A percentile compares a stretch with the other conserved stretches of the same genome.
Evolutionary conservation across 2,113 vertebrate species (phyloP).

Genomic region (Sylvietta virens): DNA sequence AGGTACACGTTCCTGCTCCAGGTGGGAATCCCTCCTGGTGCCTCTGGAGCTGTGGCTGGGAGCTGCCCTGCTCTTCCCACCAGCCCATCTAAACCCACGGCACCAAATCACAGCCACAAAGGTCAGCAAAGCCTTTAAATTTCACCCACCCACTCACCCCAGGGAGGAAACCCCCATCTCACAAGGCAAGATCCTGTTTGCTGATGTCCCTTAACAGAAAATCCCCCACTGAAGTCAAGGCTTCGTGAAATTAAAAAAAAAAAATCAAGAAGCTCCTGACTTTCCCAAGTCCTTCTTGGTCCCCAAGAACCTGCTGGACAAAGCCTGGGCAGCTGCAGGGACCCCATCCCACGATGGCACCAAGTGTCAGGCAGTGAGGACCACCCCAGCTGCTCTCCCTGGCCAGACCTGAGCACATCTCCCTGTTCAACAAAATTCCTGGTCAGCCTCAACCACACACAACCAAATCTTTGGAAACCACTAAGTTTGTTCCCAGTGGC

Average conservation of each 20-base stretch:
- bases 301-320: neutral
- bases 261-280: neutral
- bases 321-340: neutral
- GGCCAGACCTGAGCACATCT: neutral
- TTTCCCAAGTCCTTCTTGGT: neutral
- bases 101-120: neutral
- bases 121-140: neutral
- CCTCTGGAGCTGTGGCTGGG: neutral
- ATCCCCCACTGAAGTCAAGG: neutral
- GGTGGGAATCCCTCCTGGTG: neutral
- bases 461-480: neutral
- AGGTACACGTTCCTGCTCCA: rapidly evolving
- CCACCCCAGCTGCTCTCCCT: neutral
- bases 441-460: neutral
- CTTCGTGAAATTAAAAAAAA: neutral
- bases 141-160: neutral
- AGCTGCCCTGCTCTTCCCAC: neutral
- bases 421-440: neutral
- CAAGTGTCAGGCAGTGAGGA: neutral
- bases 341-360: neutral
- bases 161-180: neutral
- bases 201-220: neutral
- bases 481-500: neutral
- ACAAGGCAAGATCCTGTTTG: neutral
- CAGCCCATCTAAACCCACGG: neutral